Percentiles rank a stretch among this genome's conserved stretches.
Evolutionary conservation across 2,113 vertebrate species (phyloP).

Genomic region (Patagioenas fasciata): DNA sequence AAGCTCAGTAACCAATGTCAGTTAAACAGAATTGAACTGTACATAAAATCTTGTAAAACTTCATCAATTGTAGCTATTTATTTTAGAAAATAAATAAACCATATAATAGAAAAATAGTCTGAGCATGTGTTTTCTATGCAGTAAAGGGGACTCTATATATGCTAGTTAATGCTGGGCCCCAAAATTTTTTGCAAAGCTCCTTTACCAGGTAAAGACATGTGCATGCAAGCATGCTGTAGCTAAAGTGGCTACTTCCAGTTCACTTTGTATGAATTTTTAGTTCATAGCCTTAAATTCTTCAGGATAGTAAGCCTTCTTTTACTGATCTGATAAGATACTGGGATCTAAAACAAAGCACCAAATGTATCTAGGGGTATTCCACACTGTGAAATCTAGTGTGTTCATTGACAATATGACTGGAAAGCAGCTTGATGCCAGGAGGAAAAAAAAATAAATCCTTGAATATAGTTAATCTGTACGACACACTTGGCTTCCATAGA

Average conservation of each 20-base stretch:
- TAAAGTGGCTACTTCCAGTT: neutral
- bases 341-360: neutral
- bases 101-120: neutral
- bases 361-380: neutral
- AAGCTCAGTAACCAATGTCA: neutral
- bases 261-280: neutral
- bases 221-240: fast-evolving
- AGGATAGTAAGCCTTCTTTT: neutral
- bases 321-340: neutral
- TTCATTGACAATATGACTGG: neutral
- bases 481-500: neutral
- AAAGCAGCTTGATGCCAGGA: neutral
- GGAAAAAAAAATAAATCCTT: neutral
- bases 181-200: neutral
- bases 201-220: fast-evolving
- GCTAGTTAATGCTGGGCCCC: neutral
- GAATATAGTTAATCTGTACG: neutral
- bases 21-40: neutral
- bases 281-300: neutral
- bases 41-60: neutral
- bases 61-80: neutral
- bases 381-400: neutral
- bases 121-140: neutral
- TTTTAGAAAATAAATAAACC: neutral
- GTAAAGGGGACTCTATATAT: neutral